These are phyloP conservation scores for Tinea semifulvella DNA, from an alignment of 2,888 invertebrate species.

Conservation along the genomic window DNA sequence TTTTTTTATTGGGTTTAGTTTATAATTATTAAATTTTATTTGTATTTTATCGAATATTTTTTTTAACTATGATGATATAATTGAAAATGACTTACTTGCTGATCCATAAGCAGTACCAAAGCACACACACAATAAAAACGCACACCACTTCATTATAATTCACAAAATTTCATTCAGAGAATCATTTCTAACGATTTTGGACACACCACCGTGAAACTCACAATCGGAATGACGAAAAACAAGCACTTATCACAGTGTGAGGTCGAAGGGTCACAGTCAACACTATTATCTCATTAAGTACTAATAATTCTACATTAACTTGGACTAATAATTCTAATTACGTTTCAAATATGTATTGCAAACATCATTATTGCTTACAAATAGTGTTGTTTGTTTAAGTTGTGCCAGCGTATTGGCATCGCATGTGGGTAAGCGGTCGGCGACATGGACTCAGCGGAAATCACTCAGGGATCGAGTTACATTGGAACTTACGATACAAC, in stretches of 20 bases:
- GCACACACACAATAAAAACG: slow-evolving; percentile 49
- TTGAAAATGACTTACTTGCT: slow-evolving; percentile 38
- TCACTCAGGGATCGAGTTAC: slow-evolving; percentile 31
- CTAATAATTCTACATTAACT: slow-evolving; percentile 18
- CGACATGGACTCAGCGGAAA: slow-evolving; percentile 32
- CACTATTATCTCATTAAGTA: slow-evolving; percentile 50
- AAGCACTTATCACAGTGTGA: slow-evolving; percentile 29
- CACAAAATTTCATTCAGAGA: slow-evolving; percentile 19
- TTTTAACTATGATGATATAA: too few species aligned
- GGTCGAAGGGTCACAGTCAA: slow-evolving; percentile 52
- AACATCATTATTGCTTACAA: slow-evolving; percentile 18
- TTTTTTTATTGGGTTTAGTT: too few species aligned
- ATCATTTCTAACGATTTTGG: slow-evolving; percentile 4
- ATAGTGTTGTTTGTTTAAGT: neutral
- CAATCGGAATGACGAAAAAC: slow-evolving; percentile 43
- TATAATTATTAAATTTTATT: too few species aligned
- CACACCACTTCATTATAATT: slow-evolving; percentile 46
- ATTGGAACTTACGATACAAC: slow-evolving; percentile 17
- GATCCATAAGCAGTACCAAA: slow-evolving; percentile 38
- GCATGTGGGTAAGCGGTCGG: slow-evolving; percentile 19
- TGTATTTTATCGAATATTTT: too few species aligned
- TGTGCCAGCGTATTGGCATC: slow-evolving; percentile 2
- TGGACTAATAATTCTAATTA: slow-evolving; percentile 21
- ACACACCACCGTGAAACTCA: slow-evolving; percentile 25
- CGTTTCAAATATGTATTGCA: slow-evolving; percentile 32